Evolutionary conservation across 37 sponge, comb jelly and placozoan species (phyloP).

Genomic region (Lycopodina hypogea): DNA sequence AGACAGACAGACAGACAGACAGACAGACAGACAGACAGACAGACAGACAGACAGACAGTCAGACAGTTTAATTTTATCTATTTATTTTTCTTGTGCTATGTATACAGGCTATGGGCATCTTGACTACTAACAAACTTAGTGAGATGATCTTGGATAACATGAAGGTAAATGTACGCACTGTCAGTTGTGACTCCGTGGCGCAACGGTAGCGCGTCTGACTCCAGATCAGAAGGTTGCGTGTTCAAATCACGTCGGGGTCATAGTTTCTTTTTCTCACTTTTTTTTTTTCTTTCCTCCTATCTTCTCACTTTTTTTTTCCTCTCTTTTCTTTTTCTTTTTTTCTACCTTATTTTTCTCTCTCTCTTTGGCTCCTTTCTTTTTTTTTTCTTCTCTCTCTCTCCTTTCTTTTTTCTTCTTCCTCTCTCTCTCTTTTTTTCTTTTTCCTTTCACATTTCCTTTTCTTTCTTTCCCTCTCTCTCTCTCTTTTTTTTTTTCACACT

Average conservation of each 20-base stretch:
- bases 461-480: background rate
- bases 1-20: no score
- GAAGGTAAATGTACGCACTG: slow-evolving; percentile 38
- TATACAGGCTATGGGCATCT: slow-evolving; percentile 34
- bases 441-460: background rate
- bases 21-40: no score
- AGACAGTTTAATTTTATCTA: no score
- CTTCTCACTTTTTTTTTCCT: no score
- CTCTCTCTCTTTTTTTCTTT: slow-evolving; percentile 1
- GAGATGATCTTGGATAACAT: slow-evolving; percentile 51
- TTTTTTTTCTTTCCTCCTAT: slow-evolving; percentile 13
- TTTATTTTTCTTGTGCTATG: background rate
- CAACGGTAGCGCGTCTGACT: slow-evolving; percentile 97
- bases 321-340: no score
- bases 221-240: slow-evolving; percentile 98
- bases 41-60: no score
- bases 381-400: no score
- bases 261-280: slow-evolving; percentile 23
- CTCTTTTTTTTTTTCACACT: background rate
- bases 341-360: background rate
- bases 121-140: slow-evolving; percentile 15
- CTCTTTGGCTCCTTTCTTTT: background rate
- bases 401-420: background rate
- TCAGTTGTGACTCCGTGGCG: slow-evolving; percentile 78
- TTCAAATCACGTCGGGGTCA: slow-evolving; percentile 95